phyloP scores from a whole-genome alignment of 2,113 vertebrate species.

The Tonatia bakeri region DNA sequence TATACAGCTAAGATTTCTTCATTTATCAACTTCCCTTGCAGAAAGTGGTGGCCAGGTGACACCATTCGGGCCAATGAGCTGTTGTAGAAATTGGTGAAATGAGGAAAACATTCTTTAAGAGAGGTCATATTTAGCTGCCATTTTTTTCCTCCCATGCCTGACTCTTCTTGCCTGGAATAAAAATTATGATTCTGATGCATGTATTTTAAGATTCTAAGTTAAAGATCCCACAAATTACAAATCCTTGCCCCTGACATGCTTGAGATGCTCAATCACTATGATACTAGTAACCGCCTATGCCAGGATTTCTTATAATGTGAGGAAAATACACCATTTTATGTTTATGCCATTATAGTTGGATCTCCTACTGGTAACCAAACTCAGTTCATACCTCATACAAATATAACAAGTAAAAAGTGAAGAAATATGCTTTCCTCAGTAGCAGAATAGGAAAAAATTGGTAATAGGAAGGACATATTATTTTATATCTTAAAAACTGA shows the following conservation, averaged over 20 bases:
- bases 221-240: neutral
- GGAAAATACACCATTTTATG: neutral
- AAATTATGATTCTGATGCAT: neutral
- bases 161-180: neutral
- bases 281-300: neutral
- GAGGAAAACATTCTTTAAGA: neutral
- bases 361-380: neutral
- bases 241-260: neutral
- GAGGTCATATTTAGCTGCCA: rapidly evolving
- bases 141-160: neutral
- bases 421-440: neutral
- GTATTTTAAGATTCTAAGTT: neutral
- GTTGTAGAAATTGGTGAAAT: neutral
- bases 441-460: neutral
- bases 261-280: neutral
- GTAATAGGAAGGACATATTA: neutral
- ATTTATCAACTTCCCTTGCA: neutral
- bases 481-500: neutral
- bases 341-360: neutral
- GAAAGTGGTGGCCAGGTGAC: neutral
- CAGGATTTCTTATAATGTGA: neutral
- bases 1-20: neutral
- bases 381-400: neutral
- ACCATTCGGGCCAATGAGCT: neutral
- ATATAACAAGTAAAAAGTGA: neutral